phyloP scores from a whole-genome alignment of 2,888 invertebrate genomes.

The Caenorhabditis doughertyi region DNA sequence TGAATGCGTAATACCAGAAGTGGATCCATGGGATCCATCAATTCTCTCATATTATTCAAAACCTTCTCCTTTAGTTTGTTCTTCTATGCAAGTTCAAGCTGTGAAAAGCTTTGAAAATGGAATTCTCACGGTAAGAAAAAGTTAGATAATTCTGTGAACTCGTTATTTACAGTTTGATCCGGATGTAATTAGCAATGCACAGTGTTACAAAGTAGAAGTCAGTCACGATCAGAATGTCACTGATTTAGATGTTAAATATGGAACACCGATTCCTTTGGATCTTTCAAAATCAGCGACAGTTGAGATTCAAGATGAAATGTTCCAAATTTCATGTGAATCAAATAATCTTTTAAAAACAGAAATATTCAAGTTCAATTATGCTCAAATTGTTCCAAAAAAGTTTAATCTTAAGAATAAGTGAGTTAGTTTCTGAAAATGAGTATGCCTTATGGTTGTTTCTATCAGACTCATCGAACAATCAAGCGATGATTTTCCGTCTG shows the following conservation, averaged over 20 bases:
- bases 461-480: constrained; percentile 45
- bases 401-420: constrained; percentile 43
- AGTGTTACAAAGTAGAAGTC: constrained; percentile 63
- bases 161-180: constrained; percentile 59
- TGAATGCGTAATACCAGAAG: constrained; percentile 68
- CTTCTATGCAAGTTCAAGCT: constrained; percentile 52
- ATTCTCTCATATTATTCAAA: constrained; percentile 71
- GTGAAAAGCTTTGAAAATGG: constrained; percentile 64
- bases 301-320: constrained; percentile 59
- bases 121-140: constrained; percentile 44
- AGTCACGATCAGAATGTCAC: constrained; percentile 67
- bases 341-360: constrained; percentile 24
- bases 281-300: constrained; percentile 34
- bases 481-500: constrained; percentile 68
- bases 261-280: constrained; percentile 35
- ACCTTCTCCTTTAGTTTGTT: constrained; percentile 66
- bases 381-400: constrained; percentile 51
- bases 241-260: constrained; percentile 67
- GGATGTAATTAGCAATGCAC: constrained; percentile 16
- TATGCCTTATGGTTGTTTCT: not conserved
- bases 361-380: constrained; percentile 60
- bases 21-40: constrained; percentile 76
- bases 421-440: not conserved
- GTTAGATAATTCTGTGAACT: not conserved
- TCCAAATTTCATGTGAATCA: constrained; percentile 67